Evolutionary conservation across 2,888 invertebrate genomes (phyloP).

Genomic region (Osmoderma eremita): DNA sequence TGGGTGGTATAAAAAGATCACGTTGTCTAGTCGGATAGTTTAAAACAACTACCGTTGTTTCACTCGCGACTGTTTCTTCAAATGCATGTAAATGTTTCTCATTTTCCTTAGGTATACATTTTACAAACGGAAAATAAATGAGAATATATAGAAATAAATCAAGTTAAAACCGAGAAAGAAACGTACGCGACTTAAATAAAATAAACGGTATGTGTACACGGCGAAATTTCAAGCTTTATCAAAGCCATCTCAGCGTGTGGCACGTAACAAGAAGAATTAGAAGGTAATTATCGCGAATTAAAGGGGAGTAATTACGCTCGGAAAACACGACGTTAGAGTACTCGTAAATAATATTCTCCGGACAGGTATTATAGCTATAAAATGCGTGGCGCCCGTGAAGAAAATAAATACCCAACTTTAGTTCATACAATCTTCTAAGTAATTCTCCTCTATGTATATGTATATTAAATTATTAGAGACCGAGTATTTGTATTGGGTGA

Average conservation of each 20-base stretch:
- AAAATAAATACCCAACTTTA: neutral
- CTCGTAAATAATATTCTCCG: constrained; percentile 21
- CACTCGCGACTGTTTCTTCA: no score
- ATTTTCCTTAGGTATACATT: no score
- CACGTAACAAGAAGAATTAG: constrained; percentile 35
- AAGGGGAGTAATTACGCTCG: constrained; percentile 25
- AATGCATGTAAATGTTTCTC: no score
- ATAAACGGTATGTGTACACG: neutral
- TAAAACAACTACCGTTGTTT: no score
- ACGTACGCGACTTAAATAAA: constrained; percentile 7
- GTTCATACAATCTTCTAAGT: no score
- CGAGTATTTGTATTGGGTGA: no score
- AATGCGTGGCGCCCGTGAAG: neutral
- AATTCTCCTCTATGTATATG: no score
- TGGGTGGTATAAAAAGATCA: no score
- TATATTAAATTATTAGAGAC: no score
- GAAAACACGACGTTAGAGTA: constrained; percentile 25
- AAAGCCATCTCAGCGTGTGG: constrained; percentile 9
- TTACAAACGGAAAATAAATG: no score
- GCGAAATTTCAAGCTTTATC: constrained; percentile 29
- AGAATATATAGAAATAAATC: constrained; percentile 4
- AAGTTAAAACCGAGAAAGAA: constrained; percentile 1
- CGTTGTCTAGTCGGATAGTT: no score
- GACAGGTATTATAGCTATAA: constrained; percentile 1
- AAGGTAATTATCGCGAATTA: constrained; percentile 30